Evolutionary conservation across 2,888 invertebrate species (phyloP).

Genomic region (Conomelus anceps): DNA sequence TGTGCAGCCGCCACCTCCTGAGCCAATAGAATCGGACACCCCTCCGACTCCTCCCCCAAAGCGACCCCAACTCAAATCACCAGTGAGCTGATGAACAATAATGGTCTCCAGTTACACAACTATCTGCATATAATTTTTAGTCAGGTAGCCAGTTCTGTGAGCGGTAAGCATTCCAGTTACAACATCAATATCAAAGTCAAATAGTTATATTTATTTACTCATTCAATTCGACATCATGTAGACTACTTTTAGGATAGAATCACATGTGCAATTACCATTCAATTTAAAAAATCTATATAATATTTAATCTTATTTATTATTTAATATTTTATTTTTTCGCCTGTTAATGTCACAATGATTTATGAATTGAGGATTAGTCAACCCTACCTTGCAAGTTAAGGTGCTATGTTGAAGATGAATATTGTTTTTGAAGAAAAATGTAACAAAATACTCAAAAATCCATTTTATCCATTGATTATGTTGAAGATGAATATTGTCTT

Average conservation of each 20-base stretch:
- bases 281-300: neutral
- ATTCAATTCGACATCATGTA: neutral
- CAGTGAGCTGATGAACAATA: conserved; percentile 23
- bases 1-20: conserved; percentile 35
- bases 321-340: neutral
- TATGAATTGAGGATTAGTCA: neutral
- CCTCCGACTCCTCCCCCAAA: conserved; percentile 39
- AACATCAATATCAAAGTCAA: neutral
- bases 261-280: neutral
- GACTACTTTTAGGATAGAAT: neutral
- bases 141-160: too few relatives aligned
- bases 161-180: too few relatives aligned
- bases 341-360: neutral
- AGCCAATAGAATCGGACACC: conserved; percentile 33
- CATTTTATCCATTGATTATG: neutral
- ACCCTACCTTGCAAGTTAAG: neutral
- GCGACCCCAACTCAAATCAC: conserved; percentile 34
- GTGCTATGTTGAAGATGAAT: neutral
- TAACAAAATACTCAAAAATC: neutral
- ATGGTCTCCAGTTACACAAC: too few relatives aligned
- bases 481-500: neutral
- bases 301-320: neutral
- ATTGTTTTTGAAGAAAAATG: neutral
- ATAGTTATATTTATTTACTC: neutral
- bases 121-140: too few relatives aligned